A percentile compares a stretch with the other conserved stretches of the same genome.
These are phyloP conservation scores for Caenorhabditis tropicalis DNA, from an alignment of 1,140 invertebrate genomes.

Conservation along the genomic window DNA sequence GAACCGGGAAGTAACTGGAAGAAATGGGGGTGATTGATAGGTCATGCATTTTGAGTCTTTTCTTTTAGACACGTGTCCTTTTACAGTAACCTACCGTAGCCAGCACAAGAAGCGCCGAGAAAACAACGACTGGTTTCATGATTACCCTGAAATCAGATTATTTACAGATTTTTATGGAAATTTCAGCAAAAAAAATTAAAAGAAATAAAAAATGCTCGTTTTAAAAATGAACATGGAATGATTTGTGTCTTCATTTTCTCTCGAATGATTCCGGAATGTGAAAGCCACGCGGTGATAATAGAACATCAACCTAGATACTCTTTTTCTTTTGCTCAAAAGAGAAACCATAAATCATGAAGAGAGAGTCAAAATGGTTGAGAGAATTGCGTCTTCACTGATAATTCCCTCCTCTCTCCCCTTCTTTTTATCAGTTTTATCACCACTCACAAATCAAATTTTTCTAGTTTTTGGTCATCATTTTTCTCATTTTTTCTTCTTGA, in stretches of 20 bases:
- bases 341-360: not conserved
- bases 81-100: conserved; percentile 16
- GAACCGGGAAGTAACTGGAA: not conserved
- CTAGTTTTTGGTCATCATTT: not conserved
- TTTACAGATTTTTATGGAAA: not conserved
- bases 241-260: too few species aligned
- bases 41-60: not conserved
- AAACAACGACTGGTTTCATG: conserved; percentile 34
- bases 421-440: too few species aligned
- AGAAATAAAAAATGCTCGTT: not conserved
- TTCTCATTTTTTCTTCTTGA: not conserved
- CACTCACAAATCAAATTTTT: too few species aligned
- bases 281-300: not conserved
- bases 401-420: too few species aligned
- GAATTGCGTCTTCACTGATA: not conserved
- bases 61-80: too few species aligned
- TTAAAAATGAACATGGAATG: not conserved
- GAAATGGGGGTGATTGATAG: not conserved
- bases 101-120: not conserved
- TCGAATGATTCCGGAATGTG: too few species aligned
- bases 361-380: not conserved
- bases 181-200: not conserved
- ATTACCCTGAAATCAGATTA: conserved; percentile 1
- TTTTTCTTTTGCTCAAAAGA: not conserved
- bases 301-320: not conserved